Base-by-base conservation (phyloP, 35 echinoderm and acorn worm genomes). In the Heliocidaris erythrogramma region DNA sequence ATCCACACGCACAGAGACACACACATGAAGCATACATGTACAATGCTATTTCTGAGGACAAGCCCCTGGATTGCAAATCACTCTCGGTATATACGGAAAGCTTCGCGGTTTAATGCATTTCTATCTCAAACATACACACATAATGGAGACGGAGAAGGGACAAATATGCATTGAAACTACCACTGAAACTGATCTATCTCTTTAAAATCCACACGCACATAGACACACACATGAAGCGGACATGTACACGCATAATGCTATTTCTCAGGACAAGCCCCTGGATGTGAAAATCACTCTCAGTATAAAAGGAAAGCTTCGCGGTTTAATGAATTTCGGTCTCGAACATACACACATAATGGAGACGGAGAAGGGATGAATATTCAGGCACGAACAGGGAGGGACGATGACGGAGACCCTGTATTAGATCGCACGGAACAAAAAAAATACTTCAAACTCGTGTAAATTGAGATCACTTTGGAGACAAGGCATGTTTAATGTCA, bases 321-420 rank as follows among this genome's bases (percentile, higher is more conserved):
- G 65, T 78, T 27, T 78, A 78, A 78, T 78, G 65, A 78, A 78
- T 78, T 78, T 78, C 65, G n/a, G 65, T 78, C 65, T 78, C 65
- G n/a, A 21, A 78, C 65, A 78, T 78, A 78, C 27, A 24, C 65
- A 78, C 65, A 78, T 78, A 78, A 78, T 7, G 65, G 65, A 78
- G 65, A 78, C 65, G 27, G 18, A 78, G 65, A 78, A 78, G 65
- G 65, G 65, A 78, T 78, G 65, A 78, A 78, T 78, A 78, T 78
- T 78, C 65, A 78, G 21, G 7, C 65, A 18, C 21, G 18, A 21
- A 78, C 65, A 27, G 65, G 18, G 65, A 78, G 7, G 65, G 65
- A 78, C n/a, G 65, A 78, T 7, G 65, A 78, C 27, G 52, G 52
- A 56, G 52, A 56, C 52, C 11, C 52, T 13, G 52, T 10, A 56